Base-by-base conservation (phyloP, 1,140 invertebrate genomes). In the Ips nitidus region DNA sequence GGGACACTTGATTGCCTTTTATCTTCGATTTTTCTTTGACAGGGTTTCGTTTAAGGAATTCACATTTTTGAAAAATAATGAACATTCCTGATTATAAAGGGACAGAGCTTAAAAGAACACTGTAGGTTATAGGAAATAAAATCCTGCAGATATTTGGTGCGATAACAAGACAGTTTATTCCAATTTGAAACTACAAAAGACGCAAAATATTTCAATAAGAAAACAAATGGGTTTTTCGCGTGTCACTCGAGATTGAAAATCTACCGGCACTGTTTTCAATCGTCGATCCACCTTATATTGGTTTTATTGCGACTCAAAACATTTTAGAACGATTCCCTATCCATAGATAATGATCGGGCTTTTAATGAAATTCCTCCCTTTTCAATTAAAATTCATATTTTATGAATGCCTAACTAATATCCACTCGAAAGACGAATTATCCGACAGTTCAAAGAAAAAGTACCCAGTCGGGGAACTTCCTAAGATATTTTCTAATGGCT, bases 301-400 rank as follows among this genome's bases (percentile, higher is more conserved):
- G 3, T 56, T 43, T 65, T 43, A 65, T 43, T 56, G 36, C 62
- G 37, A 42, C 52, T 8, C 52, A 40, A 56, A 56, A 41, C 37
- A 41, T 36, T n/a, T 52, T 55, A 50, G 56, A 52, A 65, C 7
- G 52, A 52, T 52, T 66, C 47, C 47, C 52, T 41, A 52, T 55
- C 22, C 64, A 43, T 4, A 58, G 64, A 66, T 66, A 66, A 66
- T 66, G 64, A 66, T 66, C 64, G 64, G 38, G 58, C 22, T 58
- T 45, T 66, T 66, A 66, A 66, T 66, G 64, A 66, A 66, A 66
- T 66, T 66, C 64, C 56, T 58, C 64, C 64, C 55, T 38, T 66
- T 66, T 58, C 53, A 66, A 66, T 66, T 66, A 66, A 66, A 66
- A 66, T 66, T 66, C 64, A 66, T 66, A 66, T 66, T 66, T 66